phyloP scores from a whole-genome alignment of 2,888 invertebrate genomes.

The Erynnis tages region DNA sequence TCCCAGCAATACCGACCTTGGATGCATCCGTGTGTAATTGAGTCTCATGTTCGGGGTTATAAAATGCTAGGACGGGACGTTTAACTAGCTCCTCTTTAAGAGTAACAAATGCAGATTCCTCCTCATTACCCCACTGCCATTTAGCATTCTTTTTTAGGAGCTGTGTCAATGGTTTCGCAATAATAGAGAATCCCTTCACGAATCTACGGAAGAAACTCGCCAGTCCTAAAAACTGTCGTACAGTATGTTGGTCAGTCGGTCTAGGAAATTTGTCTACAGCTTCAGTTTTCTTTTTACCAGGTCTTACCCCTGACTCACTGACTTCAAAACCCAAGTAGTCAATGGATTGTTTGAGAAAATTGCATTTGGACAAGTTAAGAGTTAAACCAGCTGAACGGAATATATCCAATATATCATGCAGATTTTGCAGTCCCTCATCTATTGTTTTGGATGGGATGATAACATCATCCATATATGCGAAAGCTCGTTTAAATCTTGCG shows the following conservation, averaged over 20 bases:
- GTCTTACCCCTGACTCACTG: conserved; percentile 7
- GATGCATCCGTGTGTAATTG: conserved; percentile 50
- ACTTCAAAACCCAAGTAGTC: conserved; percentile 27
- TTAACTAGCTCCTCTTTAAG: conserved; percentile 36
- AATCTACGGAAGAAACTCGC: conserved; percentile 27
- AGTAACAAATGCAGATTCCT: conserved; percentile 34
- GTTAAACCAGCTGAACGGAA: conserved; percentile 21
- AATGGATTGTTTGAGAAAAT: conserved; percentile 8
- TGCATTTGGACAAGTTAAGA: conserved; percentile 23
- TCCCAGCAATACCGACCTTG: conserved; percentile 40
- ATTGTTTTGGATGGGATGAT: conserved; percentile 24
- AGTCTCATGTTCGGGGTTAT: conserved; percentile 35
- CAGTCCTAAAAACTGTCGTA: conserved; percentile 23
- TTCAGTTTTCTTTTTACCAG: conserved; percentile 22
- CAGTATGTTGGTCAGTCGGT: conserved; percentile 20
- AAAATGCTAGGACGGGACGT: conserved; percentile 41
- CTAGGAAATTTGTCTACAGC: conserved; percentile 20
- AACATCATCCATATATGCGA: conserved; percentile 32
- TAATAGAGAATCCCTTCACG: conserved; percentile 22
- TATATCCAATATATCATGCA: conserved; percentile 6
- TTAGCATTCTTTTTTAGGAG: conserved; percentile 27
- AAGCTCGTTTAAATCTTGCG: conserved; percentile 15
- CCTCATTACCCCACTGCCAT: conserved; percentile 35
- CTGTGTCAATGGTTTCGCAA: conserved; percentile 26
- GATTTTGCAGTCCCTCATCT: conserved; percentile 22